Evolutionary conservation across 2,888 invertebrate species (phyloP).

Genomic region (Pardosa pseudoannulata): DNA sequence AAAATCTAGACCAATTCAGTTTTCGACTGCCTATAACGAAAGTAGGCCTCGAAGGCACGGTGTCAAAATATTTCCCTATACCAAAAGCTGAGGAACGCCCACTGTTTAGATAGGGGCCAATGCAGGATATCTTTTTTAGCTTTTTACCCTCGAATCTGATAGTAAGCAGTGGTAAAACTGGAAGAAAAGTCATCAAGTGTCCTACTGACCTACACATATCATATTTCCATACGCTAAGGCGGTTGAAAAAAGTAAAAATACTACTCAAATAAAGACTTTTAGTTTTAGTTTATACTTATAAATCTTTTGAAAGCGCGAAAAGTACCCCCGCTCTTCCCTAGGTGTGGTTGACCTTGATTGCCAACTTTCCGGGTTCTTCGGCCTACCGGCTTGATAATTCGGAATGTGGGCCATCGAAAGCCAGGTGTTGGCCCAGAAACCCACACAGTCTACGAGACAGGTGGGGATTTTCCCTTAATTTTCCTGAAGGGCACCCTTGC

Average conservation of each 20-base stretch:
- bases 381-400: background rate
- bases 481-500: slow-evolving; percentile 55
- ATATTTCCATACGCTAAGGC: background rate
- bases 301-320: background rate
- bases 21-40: no score
- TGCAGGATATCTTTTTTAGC: no score
- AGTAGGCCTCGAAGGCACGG: no score
- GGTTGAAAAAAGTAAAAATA: background rate
- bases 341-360: slow-evolving; percentile 63
- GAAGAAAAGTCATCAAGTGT: background rate
- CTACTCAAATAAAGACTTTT: background rate
- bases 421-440: slow-evolving; percentile 56
- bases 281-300: background rate
- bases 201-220: background rate
- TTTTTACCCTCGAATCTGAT: no score
- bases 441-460: slow-evolving; percentile 29
- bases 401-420: slow-evolving; percentile 27
- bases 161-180: no score
- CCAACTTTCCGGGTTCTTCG: slow-evolving; percentile 46
- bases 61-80: no score
- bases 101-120: no score
- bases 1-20: no score
- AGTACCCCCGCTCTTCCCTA: background rate
- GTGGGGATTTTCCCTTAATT: background rate
- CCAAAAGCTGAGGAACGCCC: no score